Base-by-base conservation (phyloP, 92 coral and sea anemone genomes). In the Palythoa grandiflora region DNA sequence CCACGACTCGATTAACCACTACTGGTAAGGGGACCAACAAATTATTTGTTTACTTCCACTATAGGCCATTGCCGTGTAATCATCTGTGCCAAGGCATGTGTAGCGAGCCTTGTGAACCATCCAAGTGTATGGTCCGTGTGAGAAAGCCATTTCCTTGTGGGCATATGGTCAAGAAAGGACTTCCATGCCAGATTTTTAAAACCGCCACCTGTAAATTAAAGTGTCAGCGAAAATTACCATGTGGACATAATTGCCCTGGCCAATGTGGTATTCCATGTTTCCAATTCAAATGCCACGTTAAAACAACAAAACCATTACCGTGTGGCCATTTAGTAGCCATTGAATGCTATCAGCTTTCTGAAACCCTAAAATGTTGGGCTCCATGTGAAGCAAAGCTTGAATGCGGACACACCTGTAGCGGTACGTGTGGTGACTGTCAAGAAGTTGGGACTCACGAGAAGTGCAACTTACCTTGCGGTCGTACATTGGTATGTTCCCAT, bases 401-500 rank as follows among this genome's bases (percentile, higher is more conserved):
- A 1, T 94, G 97, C 50, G 93, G 93, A 17, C 97, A 94, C 72
- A 5, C 50, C 21, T 94, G 97, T 70, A 17, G 89, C 5, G 95
- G 94, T 38, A 65, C 48, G n/a, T 94, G 95, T 39, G 19, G 19
- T 6, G 72, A 35, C 0, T 94, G 95, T 47, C 88, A 55, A 14
- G 75, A 90, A 40, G 78, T 83, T 37, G 94, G 83, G 14, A 84
- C 80, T 35, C 97, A 94, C 77, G 89, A 90, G 59, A 76, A 83
- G 13, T 94, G 97, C 83, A 74, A 77, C 17, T 75, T 55, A 2
- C 93, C 89, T 11, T 94, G 97, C 66, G 87, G 88, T 9, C 95
- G 95, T 3, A 75, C 72, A 1, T 92, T 94, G 1, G 91, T 94
- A 68, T 94, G 97, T 72, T 92, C 95, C 3, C 97, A 94, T 52